Conservation (phyloP, 2,888 invertebrate species). For the Tanaodytes sp. region DNA sequence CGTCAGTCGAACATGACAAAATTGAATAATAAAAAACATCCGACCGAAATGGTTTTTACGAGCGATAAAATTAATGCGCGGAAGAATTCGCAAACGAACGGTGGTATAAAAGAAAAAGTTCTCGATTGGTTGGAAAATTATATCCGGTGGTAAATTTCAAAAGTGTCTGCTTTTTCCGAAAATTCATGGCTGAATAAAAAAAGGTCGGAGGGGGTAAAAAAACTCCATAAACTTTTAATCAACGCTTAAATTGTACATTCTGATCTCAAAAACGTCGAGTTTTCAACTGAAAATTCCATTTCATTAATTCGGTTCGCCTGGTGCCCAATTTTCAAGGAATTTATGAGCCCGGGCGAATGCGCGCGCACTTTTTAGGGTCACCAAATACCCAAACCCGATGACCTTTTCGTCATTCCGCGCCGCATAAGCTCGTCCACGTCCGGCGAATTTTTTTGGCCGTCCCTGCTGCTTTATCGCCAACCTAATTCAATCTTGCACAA, state of each 20-base stretch:
- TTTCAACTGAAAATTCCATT: conserved; percentile 49
- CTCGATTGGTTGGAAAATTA: too few relatives aligned
- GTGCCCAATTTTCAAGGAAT: conserved; percentile 40
- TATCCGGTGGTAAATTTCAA: too few relatives aligned
- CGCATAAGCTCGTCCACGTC: background rate
- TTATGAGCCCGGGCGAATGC: conserved; percentile 30
- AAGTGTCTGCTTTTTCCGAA: too few relatives aligned
- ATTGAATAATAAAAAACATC: background rate
- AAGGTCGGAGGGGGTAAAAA: too few relatives aligned
- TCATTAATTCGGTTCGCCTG: conserved; percentile 41
- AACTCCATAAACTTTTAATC: conserved; percentile 45
- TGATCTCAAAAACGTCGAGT: conserved; percentile 38
- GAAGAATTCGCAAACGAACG: background rate
- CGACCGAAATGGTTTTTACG: too few relatives aligned
- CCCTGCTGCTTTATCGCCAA: conserved; percentile 31
- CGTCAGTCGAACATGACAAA: background rate
- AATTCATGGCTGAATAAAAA: background rate
- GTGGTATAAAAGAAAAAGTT: too few relatives aligned
- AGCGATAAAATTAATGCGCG: too few relatives aligned
- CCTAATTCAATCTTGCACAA: conserved; percentile 50
- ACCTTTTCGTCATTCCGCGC: background rate
- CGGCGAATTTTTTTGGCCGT: background rate
- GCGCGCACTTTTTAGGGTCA: conserved; percentile 40
- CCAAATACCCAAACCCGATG: conserved; percentile 28
- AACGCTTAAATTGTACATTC: conserved; percentile 39